Evolutionary conservation across 2,797 vertebrate genomes (phyloP).

Genomic region (Hippocampus kuda): DNA sequence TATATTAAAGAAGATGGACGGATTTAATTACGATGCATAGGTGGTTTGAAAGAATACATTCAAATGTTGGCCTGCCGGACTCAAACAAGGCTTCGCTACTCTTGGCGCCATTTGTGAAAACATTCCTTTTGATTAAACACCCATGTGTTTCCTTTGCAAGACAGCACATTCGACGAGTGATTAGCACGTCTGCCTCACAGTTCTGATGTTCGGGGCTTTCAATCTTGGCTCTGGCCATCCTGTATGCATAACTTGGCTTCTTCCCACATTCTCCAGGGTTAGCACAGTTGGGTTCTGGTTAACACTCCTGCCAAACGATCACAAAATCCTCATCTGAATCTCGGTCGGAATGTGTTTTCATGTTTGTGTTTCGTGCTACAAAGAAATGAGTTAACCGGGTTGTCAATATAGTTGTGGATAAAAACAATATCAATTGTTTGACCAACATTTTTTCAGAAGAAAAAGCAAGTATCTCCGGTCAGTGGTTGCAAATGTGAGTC

Average conservation of each 20-base stretch:
- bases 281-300: not conserved
- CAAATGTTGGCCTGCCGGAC: not conserved
- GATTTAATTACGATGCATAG: not conserved
- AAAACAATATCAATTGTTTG: no score
- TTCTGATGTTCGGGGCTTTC: not conserved
- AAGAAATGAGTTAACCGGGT: no score
- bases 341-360: not conserved
- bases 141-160: not conserved
- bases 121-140: not conserved
- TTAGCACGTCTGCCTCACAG: not conserved
- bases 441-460: no score
- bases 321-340: not conserved
- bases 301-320: not conserved
- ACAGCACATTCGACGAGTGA: not conserved
- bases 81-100: not conserved
- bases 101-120: not conserved
- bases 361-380: no score
- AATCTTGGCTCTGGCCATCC: no score
- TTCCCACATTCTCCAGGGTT: not conserved
- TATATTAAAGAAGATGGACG: constrained; percentile 4
- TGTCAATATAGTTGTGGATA: no score
- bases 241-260: no score
- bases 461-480: no score
- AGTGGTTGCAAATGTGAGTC: no score
- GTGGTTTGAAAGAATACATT: not conserved